phyloP scores from a whole-genome alignment of 2,888 invertebrate species.

The Parthenolecanium corni region DNA sequence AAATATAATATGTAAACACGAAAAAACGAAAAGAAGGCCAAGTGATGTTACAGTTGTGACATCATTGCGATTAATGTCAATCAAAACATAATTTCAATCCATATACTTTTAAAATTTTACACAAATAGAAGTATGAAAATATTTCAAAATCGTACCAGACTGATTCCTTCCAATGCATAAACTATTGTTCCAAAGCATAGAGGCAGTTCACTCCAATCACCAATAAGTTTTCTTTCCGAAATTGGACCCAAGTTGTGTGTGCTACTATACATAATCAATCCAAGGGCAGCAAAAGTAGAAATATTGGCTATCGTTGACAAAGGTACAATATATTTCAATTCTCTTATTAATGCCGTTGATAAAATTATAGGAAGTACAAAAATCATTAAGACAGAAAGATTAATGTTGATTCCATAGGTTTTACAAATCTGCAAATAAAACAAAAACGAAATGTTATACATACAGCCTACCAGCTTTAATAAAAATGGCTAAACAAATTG shows the following conservation, averaged over 20 bases:
- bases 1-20: no score
- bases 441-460: no score
- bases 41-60: no score
- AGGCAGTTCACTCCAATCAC: conserved; percentile 50
- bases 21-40: no score
- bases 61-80: no score
- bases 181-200: conserved; percentile 92
- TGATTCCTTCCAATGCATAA: conserved; percentile 94
- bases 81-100: no score
- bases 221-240: conserved; percentile 49
- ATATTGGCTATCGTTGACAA: conserved; percentile 67
- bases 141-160: conserved; percentile 49
- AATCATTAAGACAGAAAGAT: conserved; percentile 58
- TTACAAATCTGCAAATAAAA: conserved; percentile 60
- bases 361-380: conserved; percentile 60
- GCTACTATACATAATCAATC: conserved; percentile 65
- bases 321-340: conserved; percentile 63
- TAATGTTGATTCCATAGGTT: conserved; percentile 45
- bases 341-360: conserved; percentile 60
- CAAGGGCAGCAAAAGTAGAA: conserved; percentile 60
- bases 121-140: no score
- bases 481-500: not conserved
- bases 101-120: no score
- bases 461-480: no score
- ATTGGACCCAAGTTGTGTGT: conserved; percentile 57